A percentile compares a stretch with the other conserved stretches of the same genome.
Evolutionary conservation across 2,113 vertebrate species (phyloP).

Genomic region (Silurus asotus): DNA sequence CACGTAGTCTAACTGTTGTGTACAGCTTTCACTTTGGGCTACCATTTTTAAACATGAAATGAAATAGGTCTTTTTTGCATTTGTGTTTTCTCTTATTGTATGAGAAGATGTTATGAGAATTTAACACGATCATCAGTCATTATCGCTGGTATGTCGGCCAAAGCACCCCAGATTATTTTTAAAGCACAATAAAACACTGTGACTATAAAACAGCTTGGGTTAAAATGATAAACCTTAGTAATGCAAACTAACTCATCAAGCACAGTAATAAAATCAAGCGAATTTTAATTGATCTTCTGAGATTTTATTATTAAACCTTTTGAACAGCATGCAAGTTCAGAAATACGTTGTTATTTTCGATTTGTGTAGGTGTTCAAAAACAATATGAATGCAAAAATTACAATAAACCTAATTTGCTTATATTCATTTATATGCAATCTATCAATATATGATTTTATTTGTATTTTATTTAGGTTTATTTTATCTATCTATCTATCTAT

Average conservation of each 20-base stretch:
- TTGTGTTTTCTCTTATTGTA: constrained; percentile 26
- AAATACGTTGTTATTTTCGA: constrained; percentile 6
- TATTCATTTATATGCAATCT: not conserved
- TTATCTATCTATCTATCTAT: not conserved
- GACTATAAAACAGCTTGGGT: constrained; percentile 44
- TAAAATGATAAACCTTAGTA: constrained; percentile 47
- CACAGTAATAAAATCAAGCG: constrained; percentile 1
- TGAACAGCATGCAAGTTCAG: constrained; percentile 30
- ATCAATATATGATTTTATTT: not conserved
- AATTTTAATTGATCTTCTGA: constrained; percentile 22
- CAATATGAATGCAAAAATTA: not conserved
- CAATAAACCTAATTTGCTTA: not conserved
- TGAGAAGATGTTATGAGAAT: constrained; percentile 12
- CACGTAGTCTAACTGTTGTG: constrained; percentile 75
- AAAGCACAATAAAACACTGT: constrained; percentile 24
- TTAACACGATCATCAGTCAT: constrained; percentile 5
- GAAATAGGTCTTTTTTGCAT: constrained; percentile 41
- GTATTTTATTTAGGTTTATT: not conserved
- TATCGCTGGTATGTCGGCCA: constrained; percentile 10
- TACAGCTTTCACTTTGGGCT: constrained; percentile 83
- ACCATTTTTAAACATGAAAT: constrained; percentile 56
- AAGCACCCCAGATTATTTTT: not conserved
- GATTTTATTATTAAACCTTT: constrained; percentile 13
- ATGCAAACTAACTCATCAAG: constrained; percentile 33
- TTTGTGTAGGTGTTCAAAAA: not conserved